Evolutionary conservation across 2,797 vertebrate genomes (phyloP), one percentile per base, ranked within the genome.

Genomic region (Chrosomus eos): DNA sequence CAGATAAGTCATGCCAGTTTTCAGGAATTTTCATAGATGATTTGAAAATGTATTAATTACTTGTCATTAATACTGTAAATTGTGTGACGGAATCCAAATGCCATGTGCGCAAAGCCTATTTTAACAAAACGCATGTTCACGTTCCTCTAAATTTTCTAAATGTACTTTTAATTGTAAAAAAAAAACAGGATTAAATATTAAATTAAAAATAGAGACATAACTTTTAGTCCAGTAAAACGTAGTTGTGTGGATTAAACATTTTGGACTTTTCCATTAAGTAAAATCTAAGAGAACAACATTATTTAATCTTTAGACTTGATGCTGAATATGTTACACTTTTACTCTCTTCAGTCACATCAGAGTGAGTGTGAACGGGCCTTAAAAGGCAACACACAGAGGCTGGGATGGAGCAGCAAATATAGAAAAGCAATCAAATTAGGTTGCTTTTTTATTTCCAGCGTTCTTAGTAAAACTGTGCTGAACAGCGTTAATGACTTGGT

Each of bases 351-450:
- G 14, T 60, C 23, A 18, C 43, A 5, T 48, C 62, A 67, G 28
- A 43, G 5, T 77, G 38, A n/a, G 4, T n/a, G 38, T 73, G 10
- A 48, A 45, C 40, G 33, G 31, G 43, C 43, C 5, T 33, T 77
- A 40, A 77, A 68, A 58, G 64, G 36, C 64, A 84, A 70, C 64
- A 31, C 36, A 1, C 9, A 48, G n/a, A n/a, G 40, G 23, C 64
- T 0, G 14, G 28, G 43, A 43, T 36, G 62, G 81, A 64, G 28
- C 10, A n/a, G 62, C 66, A 77, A 43, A 66, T 75, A 71, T 77
- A 80, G 81, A 62, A 87, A 74, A 83, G 76, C 80, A 79, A 87
- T 66, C 76, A 87, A 80, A 80, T 83, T 53, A n/a, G 38, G 67
- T 58, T 71, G 64, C 48, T 84, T 75, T 83, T 83, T 68, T 55